Percentiles rank a stretch among this genome's conserved stretches.
These are phyloP conservation scores for Kradibia gibbosae DNA, from an alignment of 1,140 invertebrate species.

Conservation along the genomic window DNA sequence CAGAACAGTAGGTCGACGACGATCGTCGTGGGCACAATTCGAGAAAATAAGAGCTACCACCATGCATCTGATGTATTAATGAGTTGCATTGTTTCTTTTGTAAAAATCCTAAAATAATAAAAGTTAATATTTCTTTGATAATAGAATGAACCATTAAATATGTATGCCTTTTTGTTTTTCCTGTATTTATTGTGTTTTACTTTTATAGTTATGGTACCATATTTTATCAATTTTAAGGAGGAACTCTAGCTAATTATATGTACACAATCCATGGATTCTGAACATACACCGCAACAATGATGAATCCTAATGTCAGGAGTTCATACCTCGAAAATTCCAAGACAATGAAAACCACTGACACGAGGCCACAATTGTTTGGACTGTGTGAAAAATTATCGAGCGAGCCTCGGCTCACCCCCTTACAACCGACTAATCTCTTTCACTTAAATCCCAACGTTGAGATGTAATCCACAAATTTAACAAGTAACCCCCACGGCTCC, in stretches of 20 bases:
- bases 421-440: slow-evolving; percentile 39
- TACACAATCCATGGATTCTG: not conserved
- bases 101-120: no score
- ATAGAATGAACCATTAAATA: no score
- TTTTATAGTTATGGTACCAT: no score
- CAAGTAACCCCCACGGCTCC: not conserved
- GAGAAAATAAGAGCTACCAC: slow-evolving; percentile 30
- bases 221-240: no score
- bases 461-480: slow-evolving; percentile 40
- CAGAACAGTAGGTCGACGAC: slow-evolving; percentile 53
- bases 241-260: slow-evolving; percentile 31
- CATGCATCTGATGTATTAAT: slow-evolving; percentile 18
- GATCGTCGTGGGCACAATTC: slow-evolving; percentile 61
- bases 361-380: slow-evolving; percentile 23
- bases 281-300: slow-evolving; percentile 18
- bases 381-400: slow-evolving; percentile 47
- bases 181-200: no score
- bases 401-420: slow-evolving; percentile 4
- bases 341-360: not conserved
- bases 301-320: slow-evolving; percentile 43
- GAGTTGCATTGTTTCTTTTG: not conserved
- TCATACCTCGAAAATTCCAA: slow-evolving; percentile 7
- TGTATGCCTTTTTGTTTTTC: no score
- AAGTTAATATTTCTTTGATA: no score
- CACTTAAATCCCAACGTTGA: slow-evolving; percentile 2